Evolutionary conservation across 2,797 vertebrate genomes (phyloP), one percentile per base, ranked within the genome.

Genomic region (Pangasius djambal): DNA sequence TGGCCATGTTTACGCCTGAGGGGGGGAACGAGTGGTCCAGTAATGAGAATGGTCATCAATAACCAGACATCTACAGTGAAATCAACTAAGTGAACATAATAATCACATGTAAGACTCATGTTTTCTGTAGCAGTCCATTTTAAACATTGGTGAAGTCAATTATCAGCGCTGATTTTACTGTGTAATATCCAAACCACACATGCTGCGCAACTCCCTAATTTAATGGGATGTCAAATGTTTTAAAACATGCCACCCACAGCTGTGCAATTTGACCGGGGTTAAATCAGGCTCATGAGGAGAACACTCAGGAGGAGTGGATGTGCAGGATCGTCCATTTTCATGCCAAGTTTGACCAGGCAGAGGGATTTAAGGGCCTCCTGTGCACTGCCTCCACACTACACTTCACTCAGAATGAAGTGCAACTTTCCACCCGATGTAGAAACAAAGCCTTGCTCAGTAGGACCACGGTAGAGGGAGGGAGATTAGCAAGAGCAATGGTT

Each of bases 401-500:
- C 88, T 91, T 90, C 88, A 89, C 89, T 84, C 88, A 87, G 85
- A 90, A 92, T 91, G 89, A 91, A 90, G 91, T 83, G 82, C 90
- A 91, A 91, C 88, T 92, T 91, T 91, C 90, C 86, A 91, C 55
- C 89, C 78, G 63, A 74, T 77, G 84, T 59, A 55, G 85, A 89
- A 91, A 92, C 92, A 92, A 92, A 91, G 88, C 83, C 52, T n/a
- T 1, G 25, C 82, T 92, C 85, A 90, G 88, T 87, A 86, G 72
- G 22, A 63, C 55, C 0, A 4, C 1, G 16, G 74, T 7, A 69
- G 31, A 70, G 74, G 78, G 31, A 61, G 72, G 44, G 72, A 88
- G 90, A 91, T 91, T 91, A 91, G 81, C 52, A 15, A 16, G 50
- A 90, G 77, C 75, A 87, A 75, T 79, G 22, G 44, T 85, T 89